Percentiles rank a stretch among this genome's conserved stretches.
Evolutionary conservation across 2,888 invertebrate genomes (phyloP).

Genomic region (Mimumesa dahlbomi): DNA sequence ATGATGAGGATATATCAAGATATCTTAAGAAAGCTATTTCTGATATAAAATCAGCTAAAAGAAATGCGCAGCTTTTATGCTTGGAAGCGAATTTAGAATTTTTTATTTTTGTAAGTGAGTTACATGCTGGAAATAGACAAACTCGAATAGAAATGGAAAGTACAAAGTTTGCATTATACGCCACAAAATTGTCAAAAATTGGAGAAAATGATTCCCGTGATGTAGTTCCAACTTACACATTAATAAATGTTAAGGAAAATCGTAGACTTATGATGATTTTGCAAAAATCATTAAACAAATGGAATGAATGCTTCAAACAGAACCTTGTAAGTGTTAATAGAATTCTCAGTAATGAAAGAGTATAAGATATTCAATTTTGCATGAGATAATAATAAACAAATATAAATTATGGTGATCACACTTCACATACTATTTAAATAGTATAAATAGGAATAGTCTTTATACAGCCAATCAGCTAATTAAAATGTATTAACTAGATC

Average conservation of each 20-base stretch:
- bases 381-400: background rate
- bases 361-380: no score
- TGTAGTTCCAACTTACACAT: conserved; percentile 72
- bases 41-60: conserved; percentile 48
- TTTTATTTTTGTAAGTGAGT: conserved; percentile 63
- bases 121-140: conserved; percentile 49
- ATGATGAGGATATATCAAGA: conserved; percentile 42
- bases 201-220: conserved; percentile 46
- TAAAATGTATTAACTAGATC: no score
- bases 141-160: conserved; percentile 67
- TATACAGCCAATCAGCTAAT: conserved; percentile 2
- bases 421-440: background rate
- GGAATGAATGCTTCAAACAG: conserved; percentile 61
- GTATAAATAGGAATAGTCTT: background rate
- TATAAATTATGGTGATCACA: background rate
- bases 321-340: conserved; percentile 62
- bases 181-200: conserved; percentile 39
- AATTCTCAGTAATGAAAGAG: background rate
- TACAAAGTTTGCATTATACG: conserved; percentile 49
- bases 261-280: conserved; percentile 57
- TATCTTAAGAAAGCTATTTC: conserved; percentile 56
- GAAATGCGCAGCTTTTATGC: conserved; percentile 44
- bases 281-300: conserved; percentile 60
- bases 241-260: conserved; percentile 72
- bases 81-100: conserved; percentile 71